Conservation (phyloP, 2,113 vertebrate genomes). For the Macrotus californicus region DNA sequence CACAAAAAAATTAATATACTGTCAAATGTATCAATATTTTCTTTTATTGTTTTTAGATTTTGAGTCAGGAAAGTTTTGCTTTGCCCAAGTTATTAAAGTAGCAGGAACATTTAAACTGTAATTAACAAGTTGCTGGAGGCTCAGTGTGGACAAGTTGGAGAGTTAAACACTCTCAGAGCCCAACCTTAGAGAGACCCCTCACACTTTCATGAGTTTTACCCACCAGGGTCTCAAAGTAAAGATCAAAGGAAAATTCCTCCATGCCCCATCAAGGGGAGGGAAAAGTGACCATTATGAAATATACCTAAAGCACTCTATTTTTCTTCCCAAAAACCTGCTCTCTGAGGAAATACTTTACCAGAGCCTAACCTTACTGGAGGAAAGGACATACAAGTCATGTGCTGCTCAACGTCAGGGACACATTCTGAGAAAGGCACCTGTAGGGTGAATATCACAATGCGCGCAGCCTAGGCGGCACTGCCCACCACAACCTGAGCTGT, state of each 20-base stretch:
- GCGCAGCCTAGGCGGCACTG: no score
- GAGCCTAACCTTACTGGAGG: background rate
- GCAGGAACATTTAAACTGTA: background rate
- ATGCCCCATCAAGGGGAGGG: background rate
- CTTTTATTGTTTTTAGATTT: background rate
- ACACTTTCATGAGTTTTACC: background rate
- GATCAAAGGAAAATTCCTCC: background rate
- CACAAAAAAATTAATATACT: background rate
- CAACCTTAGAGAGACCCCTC: background rate
- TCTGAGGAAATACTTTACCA: background rate
- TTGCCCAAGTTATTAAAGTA: background rate
- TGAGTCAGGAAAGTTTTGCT: background rate
- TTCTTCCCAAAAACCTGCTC: background rate
- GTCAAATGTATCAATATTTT: background rate
- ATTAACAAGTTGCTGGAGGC: background rate
- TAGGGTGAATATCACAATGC: no score
- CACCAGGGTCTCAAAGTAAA: background rate
- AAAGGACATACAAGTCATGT: background rate
- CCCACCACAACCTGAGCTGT: no score
- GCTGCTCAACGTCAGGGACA: background rate
- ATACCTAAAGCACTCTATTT: background rate
- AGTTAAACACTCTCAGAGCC: background rate
- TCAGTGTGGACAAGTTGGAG: background rate
- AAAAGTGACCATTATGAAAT: background rate
- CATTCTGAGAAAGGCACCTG: no score